These are phyloP conservation scores for Zoanthus sansibaricus DNA, from an alignment of 92 coral and sea anemone species.

Conservation along the genomic window DNA sequence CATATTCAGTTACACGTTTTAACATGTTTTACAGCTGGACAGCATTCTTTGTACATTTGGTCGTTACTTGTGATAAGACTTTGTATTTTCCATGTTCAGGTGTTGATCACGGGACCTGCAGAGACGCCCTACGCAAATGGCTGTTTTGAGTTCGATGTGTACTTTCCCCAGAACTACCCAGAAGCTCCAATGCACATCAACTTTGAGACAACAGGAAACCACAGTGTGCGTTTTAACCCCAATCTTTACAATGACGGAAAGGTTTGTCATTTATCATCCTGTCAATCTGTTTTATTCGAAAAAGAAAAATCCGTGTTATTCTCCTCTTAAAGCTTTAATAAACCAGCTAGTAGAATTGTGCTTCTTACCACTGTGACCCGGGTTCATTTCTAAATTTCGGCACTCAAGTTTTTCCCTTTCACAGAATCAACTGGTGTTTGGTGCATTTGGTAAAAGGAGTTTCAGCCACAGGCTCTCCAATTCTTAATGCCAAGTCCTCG, in stretches of 20 bases:
- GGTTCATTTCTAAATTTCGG: background rate
- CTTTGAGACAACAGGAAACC: slow-evolving; percentile 99
- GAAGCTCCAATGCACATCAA: slow-evolving; percentile 95
- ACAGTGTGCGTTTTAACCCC: slow-evolving; percentile 96
- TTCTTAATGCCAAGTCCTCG: too few relatives aligned
- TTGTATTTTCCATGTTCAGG: slow-evolving; percentile 51
- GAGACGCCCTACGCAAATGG: slow-evolving; percentile 99
- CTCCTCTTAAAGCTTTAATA: too few relatives aligned
- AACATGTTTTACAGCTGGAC: too few relatives aligned
- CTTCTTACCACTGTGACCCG: slow-evolving; percentile 6
- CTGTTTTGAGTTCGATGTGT: slow-evolving; percentile 99
- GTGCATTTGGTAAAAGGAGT: background rate
- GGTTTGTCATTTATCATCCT: slow-evolving; percentile 57
- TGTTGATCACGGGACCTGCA: slow-evolving; percentile 96
- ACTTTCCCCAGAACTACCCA: slow-evolving; percentile 98
- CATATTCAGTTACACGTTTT: too few relatives aligned
- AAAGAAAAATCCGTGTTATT: background rate
- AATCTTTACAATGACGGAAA: slow-evolving; percentile 99
- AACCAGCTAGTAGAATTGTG: background rate
- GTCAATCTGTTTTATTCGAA: too few relatives aligned
- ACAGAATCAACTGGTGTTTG: background rate
- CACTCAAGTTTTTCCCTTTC: background rate
- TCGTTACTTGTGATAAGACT: background rate
- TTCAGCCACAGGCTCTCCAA: too few relatives aligned
- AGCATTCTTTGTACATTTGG: too few relatives aligned